A percentile compares a stretch with the other conserved stretches of the same genome.
These are phyloP conservation scores for Eclectus roratus DNA, from an alignment of 2,113 vertebrate species.

Conservation along the genomic window DNA sequence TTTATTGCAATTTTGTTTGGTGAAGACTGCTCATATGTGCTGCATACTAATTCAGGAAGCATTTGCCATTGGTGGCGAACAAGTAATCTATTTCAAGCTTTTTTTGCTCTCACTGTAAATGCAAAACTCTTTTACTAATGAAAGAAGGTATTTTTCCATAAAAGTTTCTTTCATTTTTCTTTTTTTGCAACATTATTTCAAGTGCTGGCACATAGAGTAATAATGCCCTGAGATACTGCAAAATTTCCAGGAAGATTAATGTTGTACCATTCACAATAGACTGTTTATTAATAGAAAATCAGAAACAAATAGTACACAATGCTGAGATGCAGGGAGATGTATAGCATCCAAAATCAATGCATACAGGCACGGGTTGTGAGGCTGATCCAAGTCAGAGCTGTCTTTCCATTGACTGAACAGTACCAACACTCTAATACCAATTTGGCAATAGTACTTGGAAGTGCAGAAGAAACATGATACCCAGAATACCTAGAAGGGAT, in stretches of 20 bases:
- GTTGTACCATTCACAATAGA: not conserved
- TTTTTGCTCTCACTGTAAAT: not conserved
- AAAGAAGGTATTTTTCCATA: not conserved
- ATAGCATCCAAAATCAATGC: not conserved
- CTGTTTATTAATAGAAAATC: not conserved
- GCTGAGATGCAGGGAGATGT: not conserved
- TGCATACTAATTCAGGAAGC: not conserved
- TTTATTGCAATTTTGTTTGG: not conserved
- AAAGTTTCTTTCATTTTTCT: not conserved
- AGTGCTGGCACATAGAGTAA: not conserved
- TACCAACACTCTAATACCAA: not conserved
- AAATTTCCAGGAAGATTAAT: not conserved
- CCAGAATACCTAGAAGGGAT: not conserved
- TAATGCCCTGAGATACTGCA: not conserved
- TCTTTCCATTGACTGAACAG: not conserved
- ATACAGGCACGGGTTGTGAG: not conserved
- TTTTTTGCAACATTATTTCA: not conserved
- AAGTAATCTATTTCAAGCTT: not conserved
- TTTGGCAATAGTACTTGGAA: not conserved
- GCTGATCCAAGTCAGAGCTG: not conserved
- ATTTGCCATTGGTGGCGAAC: not conserved
- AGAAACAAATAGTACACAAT: not conserved
- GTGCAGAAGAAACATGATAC: not conserved
- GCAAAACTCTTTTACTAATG: not conserved
- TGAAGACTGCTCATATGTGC: not conserved